These are phyloP conservation scores for Pygathrix nemaeus DNA, from an alignment of 2,113 vertebrate genomes.

Conservation along the genomic window DNA sequence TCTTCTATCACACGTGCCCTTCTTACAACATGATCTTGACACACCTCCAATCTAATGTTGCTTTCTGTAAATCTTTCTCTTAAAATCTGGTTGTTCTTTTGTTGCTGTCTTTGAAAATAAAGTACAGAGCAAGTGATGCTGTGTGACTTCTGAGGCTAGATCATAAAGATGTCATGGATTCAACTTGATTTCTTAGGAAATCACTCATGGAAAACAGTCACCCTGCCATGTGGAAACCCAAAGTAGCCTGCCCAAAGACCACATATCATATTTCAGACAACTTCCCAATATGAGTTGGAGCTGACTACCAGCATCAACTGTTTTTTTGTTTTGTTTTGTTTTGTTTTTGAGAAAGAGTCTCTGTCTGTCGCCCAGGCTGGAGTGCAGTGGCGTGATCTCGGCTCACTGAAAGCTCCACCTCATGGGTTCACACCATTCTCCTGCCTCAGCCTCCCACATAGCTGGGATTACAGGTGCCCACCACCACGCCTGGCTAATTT, in stretches of 20 bases:
- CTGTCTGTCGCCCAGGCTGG: rapidly evolving
- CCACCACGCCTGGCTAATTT: no score
- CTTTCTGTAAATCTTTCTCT: neutral
- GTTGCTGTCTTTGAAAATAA: neutral
- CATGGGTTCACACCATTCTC: no score
- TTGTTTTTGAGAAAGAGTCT: no score
- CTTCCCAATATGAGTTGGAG: neutral
- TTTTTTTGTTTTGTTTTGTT: no score
- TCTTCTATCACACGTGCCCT: neutral
- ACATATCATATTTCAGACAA: neutral
- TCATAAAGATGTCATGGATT: neutral
- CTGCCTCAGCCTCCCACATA: no score
- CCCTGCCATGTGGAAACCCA: neutral
- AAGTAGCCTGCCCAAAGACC: neutral
- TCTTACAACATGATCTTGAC: neutral
- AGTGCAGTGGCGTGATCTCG: no score
- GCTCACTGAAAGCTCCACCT: no score
- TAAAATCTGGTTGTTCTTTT: neutral
- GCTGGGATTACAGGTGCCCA: no score
- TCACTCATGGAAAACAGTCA: neutral
- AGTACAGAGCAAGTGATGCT: neutral
- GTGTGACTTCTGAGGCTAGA: neutral
- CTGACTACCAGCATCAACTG: neutral
- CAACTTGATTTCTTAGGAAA: neutral
- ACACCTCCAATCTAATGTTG: neutral